A percentile compares a stretch with the other conserved stretches of the same genome.
Evolutionary conservation across 2,888 invertebrate species (phyloP).

Genomic region (Eremobia ochroleuca): DNA sequence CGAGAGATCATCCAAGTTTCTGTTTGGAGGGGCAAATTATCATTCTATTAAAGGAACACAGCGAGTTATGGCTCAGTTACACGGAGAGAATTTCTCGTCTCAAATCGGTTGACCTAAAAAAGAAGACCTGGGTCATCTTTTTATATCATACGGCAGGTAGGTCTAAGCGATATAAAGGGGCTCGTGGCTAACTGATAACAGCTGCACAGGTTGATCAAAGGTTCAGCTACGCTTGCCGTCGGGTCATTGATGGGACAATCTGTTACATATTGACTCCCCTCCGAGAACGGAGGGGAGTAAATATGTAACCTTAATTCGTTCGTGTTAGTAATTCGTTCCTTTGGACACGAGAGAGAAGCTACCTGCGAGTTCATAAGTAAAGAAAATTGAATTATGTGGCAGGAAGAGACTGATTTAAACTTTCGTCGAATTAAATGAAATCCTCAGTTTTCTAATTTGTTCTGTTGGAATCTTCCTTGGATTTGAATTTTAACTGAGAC

Average conservation of each 20-base stretch:
- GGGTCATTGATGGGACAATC: not conserved
- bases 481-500: constrained; percentile 1
- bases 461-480: not conserved
- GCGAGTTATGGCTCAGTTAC: constrained; percentile 3
- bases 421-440: not conserved
- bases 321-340: not conserved
- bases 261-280: not conserved
- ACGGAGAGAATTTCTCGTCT: not conserved
- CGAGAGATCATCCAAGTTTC: constrained; percentile 26
- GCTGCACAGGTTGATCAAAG: not conserved
- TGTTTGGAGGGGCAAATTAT: constrained; percentile 27
- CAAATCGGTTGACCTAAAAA: not conserved
- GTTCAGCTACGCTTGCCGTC: not conserved
- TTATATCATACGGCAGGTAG: not conserved
- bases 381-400: not conserved
- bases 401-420: constrained; percentile 10
- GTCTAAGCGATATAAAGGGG: not conserved
- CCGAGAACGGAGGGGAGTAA: too few relatives aligned
- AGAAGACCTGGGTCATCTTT: not conserved
- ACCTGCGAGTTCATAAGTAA: not conserved
- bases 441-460: not conserved
- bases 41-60: constrained; percentile 31
- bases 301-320: too few relatives aligned
- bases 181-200: not conserved
- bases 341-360: not conserved